These are phyloP conservation scores for Nannobrachium achirus DNA, from an alignment of 2,113 vertebrate genomes.

Conservation along the genomic window DNA sequence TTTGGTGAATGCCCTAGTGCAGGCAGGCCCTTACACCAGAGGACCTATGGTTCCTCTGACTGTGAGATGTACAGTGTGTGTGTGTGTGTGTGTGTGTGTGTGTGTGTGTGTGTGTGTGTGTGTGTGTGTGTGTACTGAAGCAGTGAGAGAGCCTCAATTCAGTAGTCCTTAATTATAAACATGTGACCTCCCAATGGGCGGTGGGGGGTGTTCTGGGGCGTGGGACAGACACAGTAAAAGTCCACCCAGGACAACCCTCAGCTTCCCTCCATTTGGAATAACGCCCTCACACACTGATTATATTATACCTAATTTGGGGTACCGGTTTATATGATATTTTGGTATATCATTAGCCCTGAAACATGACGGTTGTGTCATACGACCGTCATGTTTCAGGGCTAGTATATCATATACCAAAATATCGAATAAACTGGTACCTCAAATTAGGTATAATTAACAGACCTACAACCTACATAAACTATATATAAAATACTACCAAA, in stretches of 20 bases:
- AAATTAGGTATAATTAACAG: too few relatives aligned
- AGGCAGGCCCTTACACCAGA: too few relatives aligned
- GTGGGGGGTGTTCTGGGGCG: background rate
- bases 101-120: slow-evolving; percentile 28
- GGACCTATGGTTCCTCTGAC: too few relatives aligned
- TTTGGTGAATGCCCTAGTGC: too few relatives aligned
- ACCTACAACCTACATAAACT: too few relatives aligned
- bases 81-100: slow-evolving; percentile 19
- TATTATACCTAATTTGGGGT: too few relatives aligned
- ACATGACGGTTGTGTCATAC: too few relatives aligned
- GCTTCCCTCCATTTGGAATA: background rate
- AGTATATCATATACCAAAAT: background rate
- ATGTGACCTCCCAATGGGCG: background rate
- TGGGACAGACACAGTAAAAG: slow-evolving; percentile 5
- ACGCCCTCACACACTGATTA: background rate
- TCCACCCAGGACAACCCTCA: too few relatives aligned
- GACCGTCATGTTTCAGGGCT: too few relatives aligned
- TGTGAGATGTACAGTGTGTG: too few relatives aligned
- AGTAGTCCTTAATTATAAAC: slow-evolving; percentile 12
- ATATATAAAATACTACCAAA: background rate
- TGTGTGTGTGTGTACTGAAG: slow-evolving; percentile 4
- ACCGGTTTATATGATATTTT: too few relatives aligned
- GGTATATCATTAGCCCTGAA: too few relatives aligned
- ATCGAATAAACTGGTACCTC: background rate
- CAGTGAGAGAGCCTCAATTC: background rate